phyloP scores from a whole-genome alignment of 2,797 vertebrate genomes.

The Varecia variegata region DNA sequence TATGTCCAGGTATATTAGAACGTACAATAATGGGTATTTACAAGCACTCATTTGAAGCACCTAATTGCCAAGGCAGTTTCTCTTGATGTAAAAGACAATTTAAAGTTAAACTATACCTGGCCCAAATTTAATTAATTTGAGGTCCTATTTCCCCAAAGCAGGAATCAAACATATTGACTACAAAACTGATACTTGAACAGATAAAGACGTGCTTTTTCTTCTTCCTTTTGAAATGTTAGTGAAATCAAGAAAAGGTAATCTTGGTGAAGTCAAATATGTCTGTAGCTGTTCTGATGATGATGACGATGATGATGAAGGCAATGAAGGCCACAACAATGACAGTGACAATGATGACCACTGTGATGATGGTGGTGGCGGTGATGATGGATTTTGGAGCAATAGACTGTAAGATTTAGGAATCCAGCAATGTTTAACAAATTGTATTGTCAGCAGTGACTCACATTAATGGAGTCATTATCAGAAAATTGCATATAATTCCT shows the following conservation, averaged over 20 bases:
- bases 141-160: constrained; percentile 48
- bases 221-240: neutral
- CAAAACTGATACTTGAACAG: constrained; percentile 31
- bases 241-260: neutral
- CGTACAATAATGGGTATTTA: constrained; percentile 30
- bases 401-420: constrained; percentile 37
- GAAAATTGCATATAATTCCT: constrained; percentile 77
- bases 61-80: constrained; percentile 32
- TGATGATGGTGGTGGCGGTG: neutral
- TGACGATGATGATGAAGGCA: neutral
- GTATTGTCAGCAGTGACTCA: constrained; percentile 77
- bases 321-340: neutral
- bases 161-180: constrained; percentile 47
- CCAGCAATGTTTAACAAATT: constrained; percentile 73
- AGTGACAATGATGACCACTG: neutral
- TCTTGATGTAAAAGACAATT: constrained; percentile 56
- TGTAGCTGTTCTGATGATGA: neutral
- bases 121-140: constrained; percentile 66
- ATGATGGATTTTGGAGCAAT: constrained; percentile 47
- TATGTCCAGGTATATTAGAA: neutral
- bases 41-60: neutral
- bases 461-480: constrained; percentile 78
- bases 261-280: neutral
- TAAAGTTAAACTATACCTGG: constrained; percentile 44
- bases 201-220: neutral